These are phyloP conservation scores for Brachionus asplanchnoidis DNA, from an alignment of 1,140 invertebrate species.

Conservation along the genomic window DNA sequence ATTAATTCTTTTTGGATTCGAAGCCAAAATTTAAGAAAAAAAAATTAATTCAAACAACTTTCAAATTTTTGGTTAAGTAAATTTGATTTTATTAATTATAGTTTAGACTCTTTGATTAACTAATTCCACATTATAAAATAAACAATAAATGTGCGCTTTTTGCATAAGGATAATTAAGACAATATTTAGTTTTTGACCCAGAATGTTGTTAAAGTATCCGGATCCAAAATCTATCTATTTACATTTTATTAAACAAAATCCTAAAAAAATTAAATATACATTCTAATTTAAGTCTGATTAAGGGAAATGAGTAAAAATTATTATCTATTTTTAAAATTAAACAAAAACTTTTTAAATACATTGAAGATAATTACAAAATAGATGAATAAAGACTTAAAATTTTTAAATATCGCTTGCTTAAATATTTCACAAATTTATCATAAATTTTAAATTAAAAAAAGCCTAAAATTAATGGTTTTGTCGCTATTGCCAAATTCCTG, in stretches of 20 bases:
- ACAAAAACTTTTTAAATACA: slow-evolving; percentile 1
- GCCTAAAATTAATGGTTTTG: neutral
- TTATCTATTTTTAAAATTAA: neutral
- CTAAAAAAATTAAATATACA: slow-evolving; percentile 1
- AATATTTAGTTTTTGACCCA: neutral
- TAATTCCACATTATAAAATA: neutral
- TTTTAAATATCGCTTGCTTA: neutral
- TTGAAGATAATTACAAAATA: neutral
- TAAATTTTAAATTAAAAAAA: neutral
- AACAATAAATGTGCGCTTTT: neutral
- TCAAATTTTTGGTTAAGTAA: neutral
- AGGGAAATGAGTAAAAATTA: neutral
- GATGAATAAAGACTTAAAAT: neutral
- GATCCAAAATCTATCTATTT: neutral
- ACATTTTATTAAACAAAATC: slow-evolving; percentile 5
- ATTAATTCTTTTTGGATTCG: neutral
- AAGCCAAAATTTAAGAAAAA: slow-evolving; percentile 12
- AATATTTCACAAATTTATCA: neutral
- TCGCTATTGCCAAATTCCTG: slow-evolving; percentile 66
- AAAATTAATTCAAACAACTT: neutral
- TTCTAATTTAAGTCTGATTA: slow-evolving; percentile 4
- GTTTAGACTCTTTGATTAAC: neutral
- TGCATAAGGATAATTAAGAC: neutral
- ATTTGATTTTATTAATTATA: slow-evolving; percentile 7
- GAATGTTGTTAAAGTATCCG: neutral